Conservation (phyloP, 2,888 invertebrate genomes). For the Lordiphosa andalusiaca region DNA sequence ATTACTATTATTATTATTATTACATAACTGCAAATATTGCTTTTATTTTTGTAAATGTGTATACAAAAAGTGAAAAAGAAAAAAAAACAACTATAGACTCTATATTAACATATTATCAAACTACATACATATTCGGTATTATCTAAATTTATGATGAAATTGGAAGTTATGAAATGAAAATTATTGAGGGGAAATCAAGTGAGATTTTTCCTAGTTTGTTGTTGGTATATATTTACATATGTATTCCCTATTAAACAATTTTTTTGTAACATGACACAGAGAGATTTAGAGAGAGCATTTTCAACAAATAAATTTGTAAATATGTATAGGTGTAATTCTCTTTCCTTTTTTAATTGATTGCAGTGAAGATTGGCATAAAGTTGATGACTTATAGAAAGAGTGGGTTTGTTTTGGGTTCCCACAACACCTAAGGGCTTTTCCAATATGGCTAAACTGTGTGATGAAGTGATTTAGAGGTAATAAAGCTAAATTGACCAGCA, state of each 20-base stretch:
- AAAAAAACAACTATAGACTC: constrained; percentile 30
- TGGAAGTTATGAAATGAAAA: constrained; percentile 17
- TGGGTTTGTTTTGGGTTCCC: too few species aligned
- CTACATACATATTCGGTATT: constrained; percentile 54
- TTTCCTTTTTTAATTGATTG: neutral
- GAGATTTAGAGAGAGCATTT: constrained; percentile 30
- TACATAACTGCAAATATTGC: constrained; percentile 52
- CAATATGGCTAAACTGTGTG: too few species aligned
- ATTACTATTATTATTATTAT: constrained; percentile 53
- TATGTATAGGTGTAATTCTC: constrained; percentile 47
- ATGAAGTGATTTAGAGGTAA: neutral
- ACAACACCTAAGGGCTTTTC: too few species aligned
- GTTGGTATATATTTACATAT: constrained; percentile 50
- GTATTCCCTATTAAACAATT: constrained; percentile 44
- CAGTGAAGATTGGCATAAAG: neutral
- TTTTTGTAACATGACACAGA: constrained; percentile 53
- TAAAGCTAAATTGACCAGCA: neutral
- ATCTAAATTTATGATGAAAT: constrained; percentile 34
- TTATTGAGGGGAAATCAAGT: constrained; percentile 35
- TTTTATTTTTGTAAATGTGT: constrained; percentile 63
- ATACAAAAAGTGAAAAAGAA: constrained; percentile 41
- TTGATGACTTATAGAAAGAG: neutral
- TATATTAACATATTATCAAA: constrained; percentile 41
- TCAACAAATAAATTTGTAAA: constrained; percentile 66
- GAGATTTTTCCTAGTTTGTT: constrained; percentile 46